Percentiles rank a stretch among this genome's conserved stretches.
These are phyloP conservation scores for Allophyes oxyacanthae DNA, from an alignment of 2,888 invertebrate species.

Conservation along the genomic window DNA sequence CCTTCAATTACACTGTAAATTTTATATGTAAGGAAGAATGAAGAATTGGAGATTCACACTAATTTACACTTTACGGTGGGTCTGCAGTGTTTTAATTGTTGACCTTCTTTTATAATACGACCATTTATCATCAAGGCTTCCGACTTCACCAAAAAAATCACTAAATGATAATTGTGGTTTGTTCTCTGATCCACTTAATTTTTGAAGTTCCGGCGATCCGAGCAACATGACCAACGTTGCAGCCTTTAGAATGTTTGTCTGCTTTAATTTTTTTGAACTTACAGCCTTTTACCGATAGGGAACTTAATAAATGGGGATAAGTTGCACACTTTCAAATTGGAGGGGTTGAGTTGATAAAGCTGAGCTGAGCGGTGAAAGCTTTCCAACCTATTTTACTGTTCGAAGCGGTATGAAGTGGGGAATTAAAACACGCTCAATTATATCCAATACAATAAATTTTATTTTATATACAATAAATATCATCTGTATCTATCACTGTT, in stretches of 20 bases:
- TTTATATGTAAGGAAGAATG: conserved; percentile 22
- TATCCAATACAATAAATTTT: neutral
- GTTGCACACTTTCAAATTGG: conserved; percentile 4
- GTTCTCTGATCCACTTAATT: too few relatives aligned
- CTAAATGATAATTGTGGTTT: too few relatives aligned
- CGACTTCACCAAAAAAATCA: neutral
- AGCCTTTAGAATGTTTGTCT: too few relatives aligned
- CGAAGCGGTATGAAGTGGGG: neutral
- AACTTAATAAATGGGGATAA: neutral
- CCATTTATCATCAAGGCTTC: too few relatives aligned
- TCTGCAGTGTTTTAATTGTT: too few relatives aligned
- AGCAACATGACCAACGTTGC: too few relatives aligned
- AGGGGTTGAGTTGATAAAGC: conserved; percentile 1
- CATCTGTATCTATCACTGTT: conserved; percentile 3
- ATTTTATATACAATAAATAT: neutral
- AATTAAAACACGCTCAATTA: neutral
- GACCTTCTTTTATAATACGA: neutral
- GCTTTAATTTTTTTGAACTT: too few relatives aligned
- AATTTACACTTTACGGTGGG: conserved; percentile 14
- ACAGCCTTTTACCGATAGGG: conserved; percentile 4
- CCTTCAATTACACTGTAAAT: conserved; percentile 13
- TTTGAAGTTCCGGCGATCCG: too few relatives aligned
- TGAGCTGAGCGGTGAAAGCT: neutral
- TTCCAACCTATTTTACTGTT: conserved; percentile 9
- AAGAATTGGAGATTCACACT: conserved; percentile 24